These are phyloP conservation scores for Hemistola chrysoprasaria DNA, from an alignment of 2,888 invertebrate genomes.

Conservation along the genomic window DNA sequence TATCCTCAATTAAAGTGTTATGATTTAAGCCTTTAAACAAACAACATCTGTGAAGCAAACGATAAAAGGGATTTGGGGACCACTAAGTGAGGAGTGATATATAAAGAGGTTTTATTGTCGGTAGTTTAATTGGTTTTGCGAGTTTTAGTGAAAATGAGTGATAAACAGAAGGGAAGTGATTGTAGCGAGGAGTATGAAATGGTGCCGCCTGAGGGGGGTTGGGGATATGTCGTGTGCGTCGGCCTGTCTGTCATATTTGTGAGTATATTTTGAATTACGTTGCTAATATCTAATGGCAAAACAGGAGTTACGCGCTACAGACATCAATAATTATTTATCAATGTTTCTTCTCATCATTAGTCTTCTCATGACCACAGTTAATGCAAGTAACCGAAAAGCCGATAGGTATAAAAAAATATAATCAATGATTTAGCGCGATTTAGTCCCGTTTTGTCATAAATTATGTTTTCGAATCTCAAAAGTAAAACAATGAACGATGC, in stretches of 20 bases:
- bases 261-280: conserved; percentile 56
- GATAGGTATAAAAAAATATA: too few relatives aligned
- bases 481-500: too few relatives aligned
- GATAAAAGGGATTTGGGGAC: conserved; percentile 61
- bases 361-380: too few relatives aligned
- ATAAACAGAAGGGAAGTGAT: conserved; percentile 45
- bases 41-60: conserved; percentile 47
- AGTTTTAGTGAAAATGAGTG: conserved; percentile 48
- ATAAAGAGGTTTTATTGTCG: conserved; percentile 28
- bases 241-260: conserved; percentile 86
- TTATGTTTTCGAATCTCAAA: too few relatives aligned
- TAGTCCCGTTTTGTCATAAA: too few relatives aligned
- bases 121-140: conserved; percentile 19
- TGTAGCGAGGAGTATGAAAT: conserved; percentile 63
- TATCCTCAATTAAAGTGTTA: conserved; percentile 61
- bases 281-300: too few relatives aligned
- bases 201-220: conserved; percentile 86
- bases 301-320: too few relatives aligned
- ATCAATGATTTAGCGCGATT: too few relatives aligned
- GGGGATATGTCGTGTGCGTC: conserved; percentile 86
- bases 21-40: conserved; percentile 52
- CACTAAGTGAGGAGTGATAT: conserved; percentile 44
- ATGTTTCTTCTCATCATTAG: too few relatives aligned
- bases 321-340: too few relatives aligned
- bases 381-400: too few relatives aligned